Base-by-base conservation (phyloP, 1,140 invertebrate species). In the Agrilus planipennis region DNA sequence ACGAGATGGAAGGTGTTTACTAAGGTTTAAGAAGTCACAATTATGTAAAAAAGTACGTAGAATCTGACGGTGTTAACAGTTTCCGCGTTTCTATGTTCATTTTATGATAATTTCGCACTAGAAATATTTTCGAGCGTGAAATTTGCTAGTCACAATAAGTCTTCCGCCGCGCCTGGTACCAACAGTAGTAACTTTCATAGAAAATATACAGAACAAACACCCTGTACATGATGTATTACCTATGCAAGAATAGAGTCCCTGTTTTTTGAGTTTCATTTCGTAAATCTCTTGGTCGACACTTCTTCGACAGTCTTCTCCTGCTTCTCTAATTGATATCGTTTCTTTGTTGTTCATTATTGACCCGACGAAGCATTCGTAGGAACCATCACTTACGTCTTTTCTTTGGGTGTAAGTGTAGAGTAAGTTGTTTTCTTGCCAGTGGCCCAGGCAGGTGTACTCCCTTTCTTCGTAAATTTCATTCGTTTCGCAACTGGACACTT, bases 361-460 rank as follows among this genome's bases (percentile, higher is more conserved):
- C 1, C 79, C 79, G 2, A 79, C 77, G 47, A 83, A 83, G 54
- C 79, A 83, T 58, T 83, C 79, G 44, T 77, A 79, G 0, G 65
- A 68, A 34, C 65, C 65, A n/a, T 69, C 67, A 11, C 58, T 57
- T 18, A 73, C 64, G 50, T 82, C 79, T 34, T 71, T 68, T 45
- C 79, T 64, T 63, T 77, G 72, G 0, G 79, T 81, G 52, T 79
- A 81, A 0, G 79, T 79, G 47, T 81, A 82, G 45, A 77, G 71
- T 0, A 79, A 60, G 9, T 71, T 72, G 18, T 71, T 65, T 57
- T 83, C 79, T 43, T 71, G 65, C 79, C 79, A 83, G 50, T 80
- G 77, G 19, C 79, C 79, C 11, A 83, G 61, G 50, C 79, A 83
- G 43, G 71, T 56, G 52, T 83, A 83, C 44, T 79, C 73, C 15